Evolutionary conservation across 2,797 vertebrate species (phyloP).

Genomic region (Limosa lapponica): DNA sequence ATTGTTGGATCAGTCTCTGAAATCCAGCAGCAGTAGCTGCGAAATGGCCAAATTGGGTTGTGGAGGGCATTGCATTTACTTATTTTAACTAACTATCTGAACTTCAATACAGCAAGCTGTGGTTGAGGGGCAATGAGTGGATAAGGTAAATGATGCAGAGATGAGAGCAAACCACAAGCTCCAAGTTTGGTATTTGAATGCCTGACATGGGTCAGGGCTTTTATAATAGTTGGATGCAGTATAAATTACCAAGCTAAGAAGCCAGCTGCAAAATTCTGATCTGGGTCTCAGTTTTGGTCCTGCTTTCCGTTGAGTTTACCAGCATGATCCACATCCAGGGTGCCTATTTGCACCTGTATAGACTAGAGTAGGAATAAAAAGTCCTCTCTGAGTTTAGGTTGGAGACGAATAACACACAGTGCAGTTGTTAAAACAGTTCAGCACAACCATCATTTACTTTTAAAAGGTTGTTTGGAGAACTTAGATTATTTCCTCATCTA

Average conservation of each 20-base stretch:
- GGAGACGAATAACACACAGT: not conserved
- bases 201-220: not conserved
- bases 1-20: not conserved
- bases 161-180: not conserved
- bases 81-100: not conserved
- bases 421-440: not conserved
- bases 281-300: not conserved
- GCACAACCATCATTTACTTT: not conserved
- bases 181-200: not conserved
- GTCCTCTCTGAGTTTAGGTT: not conserved
- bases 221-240: not conserved
- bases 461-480: not conserved
- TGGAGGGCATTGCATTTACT: not conserved
- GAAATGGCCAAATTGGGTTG: not conserved
- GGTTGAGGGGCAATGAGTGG: not conserved
- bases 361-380: not conserved
- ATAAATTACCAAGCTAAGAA: not conserved
- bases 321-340: not conserved
- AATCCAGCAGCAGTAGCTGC: not conserved
- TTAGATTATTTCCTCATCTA: constrained; percentile 5
- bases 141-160: constrained; percentile 8
- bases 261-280: not conserved
- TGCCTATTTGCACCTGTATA: not conserved
- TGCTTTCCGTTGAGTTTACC: not conserved
- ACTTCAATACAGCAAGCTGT: not conserved